Base-by-base conservation (phyloP, 2,797 vertebrate genomes). In the Halcyon badia region DNA sequence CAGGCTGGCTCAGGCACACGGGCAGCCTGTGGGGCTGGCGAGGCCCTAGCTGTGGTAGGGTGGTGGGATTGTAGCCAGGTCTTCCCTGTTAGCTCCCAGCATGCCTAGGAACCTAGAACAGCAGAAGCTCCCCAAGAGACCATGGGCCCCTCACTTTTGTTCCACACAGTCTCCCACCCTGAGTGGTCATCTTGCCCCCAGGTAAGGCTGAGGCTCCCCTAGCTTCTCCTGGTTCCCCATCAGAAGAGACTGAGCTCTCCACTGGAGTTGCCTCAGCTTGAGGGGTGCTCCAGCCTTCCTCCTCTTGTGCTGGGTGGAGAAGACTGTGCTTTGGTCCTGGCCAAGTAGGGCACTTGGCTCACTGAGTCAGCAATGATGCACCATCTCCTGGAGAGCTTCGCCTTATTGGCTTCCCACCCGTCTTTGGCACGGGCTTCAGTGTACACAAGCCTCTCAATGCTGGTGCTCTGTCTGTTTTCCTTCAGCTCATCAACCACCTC, bases 261-360 rank as follows among this genome's bases (percentile, higher is more conserved):
- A 1, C 1, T 1, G 2, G 62, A 19, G 0, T 31, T 87, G 57
- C 31, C 62, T 39, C 76, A 33, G 25, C 41, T 65, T 60, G 10
- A 1, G 52, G 24, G 20, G 21, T 84, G 15, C 76, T 54, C 31
- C n/a, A 33, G 17, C 37, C 48, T 89, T 57, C 25, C 65, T 62
- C 21, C 58, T 60, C 37, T 39, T 0, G 1, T 77, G 52, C 46
- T 11, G 41, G 22, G 42, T 75, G 73, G 57, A 71, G 85, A 81
- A 54, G 65, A 71, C 75, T 19, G 66, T 25, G 58, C 44, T 89
- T 28, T 57, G 71, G 49, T 91, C 35, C 71, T 3, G 72, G 92
- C 87, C 84, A 87, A 83, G 77, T 62, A 76, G 90, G 82, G 41
- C 85, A 52, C 58, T 94, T 87, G 75, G 85, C 90, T 93, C 5